phyloP scores from a whole-genome alignment of 2,797 vertebrate genomes.

The Amblyopsis hoosieri region DNA sequence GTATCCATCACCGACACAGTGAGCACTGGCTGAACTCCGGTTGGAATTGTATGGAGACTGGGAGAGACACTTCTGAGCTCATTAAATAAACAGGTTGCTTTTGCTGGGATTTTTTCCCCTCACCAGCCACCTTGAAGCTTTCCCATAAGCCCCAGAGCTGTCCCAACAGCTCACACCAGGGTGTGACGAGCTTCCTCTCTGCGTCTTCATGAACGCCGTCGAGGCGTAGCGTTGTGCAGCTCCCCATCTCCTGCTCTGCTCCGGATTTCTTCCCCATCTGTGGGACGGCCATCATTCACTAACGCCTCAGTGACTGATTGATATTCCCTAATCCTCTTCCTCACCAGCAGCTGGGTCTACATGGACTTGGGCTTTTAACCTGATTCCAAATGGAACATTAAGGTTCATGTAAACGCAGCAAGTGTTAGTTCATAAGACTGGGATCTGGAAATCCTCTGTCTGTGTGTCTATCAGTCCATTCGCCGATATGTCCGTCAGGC shows the following conservation, averaged over 20 bases:
- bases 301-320: constrained; percentile 36
- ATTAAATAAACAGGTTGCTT: constrained; percentile 78
- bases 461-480: not conserved
- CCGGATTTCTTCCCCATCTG: not conserved
- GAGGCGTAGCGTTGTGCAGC: not conserved
- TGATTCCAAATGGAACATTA: too few species aligned
- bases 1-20: constrained; percentile 70
- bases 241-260: not conserved
- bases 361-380: constrained; percentile 16
- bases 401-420: too few species aligned
- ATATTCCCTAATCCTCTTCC: constrained; percentile 26
- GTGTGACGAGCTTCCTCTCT: not conserved
- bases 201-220: not conserved
- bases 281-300: too few species aligned
- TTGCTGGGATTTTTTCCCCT: constrained; percentile 58
- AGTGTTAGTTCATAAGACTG: constrained; percentile 45
- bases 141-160: constrained; percentile 68
- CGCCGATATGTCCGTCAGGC: too few species aligned
- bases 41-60: constrained; percentile 62
- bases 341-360: constrained; percentile 13
- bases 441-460: constrained; percentile 24
- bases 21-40: constrained; percentile 69
- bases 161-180: constrained; percentile 52
- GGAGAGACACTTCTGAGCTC: constrained; percentile 76
- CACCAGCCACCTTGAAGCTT: constrained; percentile 67